A percentile compares a stretch with the other conserved stretches of the same genome.
phyloP scores from a whole-genome alignment of 2,113 vertebrate species.

The Peucedramus taeniatus region DNA sequence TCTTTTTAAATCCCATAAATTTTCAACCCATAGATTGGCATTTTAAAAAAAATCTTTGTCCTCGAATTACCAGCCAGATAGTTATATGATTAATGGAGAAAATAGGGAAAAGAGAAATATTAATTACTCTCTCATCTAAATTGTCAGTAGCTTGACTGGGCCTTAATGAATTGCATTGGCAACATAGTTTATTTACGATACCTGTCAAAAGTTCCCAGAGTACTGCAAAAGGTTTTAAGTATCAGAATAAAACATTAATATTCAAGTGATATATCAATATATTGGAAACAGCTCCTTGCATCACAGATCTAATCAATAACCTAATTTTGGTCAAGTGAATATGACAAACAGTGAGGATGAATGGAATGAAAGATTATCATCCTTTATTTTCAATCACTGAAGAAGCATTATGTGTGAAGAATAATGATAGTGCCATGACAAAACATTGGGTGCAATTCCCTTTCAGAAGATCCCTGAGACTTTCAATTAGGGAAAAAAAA shows the following conservation, averaged over 20 bases:
- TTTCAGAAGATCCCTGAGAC: background rate
- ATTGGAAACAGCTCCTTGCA: background rate
- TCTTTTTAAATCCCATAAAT: background rate
- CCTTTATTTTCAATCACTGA: background rate
- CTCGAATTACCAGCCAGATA: background rate
- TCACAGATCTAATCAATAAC: background rate
- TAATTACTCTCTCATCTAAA: background rate
- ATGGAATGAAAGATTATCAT: background rate
- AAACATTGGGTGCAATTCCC: background rate
- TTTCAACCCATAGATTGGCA: background rate
- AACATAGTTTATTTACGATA: background rate
- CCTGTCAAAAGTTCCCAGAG: background rate
- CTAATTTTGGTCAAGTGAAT: background rate
- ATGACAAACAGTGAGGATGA: background rate
- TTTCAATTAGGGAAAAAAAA: background rate
- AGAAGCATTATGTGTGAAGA: background rate
- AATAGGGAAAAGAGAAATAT: background rate
- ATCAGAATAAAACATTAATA: background rate
- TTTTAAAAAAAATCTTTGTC: background rate
- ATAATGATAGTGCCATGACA: background rate
- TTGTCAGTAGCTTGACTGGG: background rate
- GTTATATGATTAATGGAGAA: background rate
- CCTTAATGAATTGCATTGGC: background rate
- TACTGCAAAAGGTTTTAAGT: background rate
- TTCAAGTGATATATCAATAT: background rate